Evolutionary conservation across 2,113 vertebrate species (phyloP).

Genomic region (Peucedramus taeniatus): DNA sequence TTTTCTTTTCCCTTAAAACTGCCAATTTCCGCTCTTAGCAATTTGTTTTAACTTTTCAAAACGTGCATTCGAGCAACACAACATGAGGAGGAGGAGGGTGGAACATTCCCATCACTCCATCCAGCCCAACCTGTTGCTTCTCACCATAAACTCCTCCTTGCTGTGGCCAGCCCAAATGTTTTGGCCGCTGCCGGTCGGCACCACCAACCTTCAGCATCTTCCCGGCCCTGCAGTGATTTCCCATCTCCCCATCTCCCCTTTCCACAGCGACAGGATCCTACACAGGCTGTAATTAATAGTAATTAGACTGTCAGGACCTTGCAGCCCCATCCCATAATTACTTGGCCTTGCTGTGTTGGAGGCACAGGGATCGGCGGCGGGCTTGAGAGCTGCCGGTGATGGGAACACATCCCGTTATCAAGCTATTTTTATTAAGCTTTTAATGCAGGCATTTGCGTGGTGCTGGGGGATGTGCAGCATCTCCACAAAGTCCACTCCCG

Average conservation of each 20-base stretch:
- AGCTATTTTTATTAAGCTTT: constrained; percentile 47
- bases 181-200: accelerated
- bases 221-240: neutral
- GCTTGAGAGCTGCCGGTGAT: neutral
- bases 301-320: constrained; percentile 38
- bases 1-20: neutral
- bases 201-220: neutral
- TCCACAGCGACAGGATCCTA: accelerated
- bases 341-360: neutral
- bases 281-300: constrained; percentile 6
- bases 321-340: constrained; percentile 20
- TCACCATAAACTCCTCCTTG: neutral
- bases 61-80: neutral
- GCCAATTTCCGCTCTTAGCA: neutral
- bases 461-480: neutral
- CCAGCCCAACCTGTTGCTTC: neutral
- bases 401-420: neutral
- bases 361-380: neutral
- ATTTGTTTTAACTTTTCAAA: neutral
- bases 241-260: neutral
- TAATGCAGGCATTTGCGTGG: neutral
- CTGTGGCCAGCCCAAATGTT: neutral
- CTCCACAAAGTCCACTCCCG: neutral
- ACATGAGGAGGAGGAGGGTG: neutral
- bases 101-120: neutral